These are phyloP conservation scores for Hycleus phaleratus DNA, from an alignment of 1,140 invertebrate species.

Conservation along the genomic window DNA sequence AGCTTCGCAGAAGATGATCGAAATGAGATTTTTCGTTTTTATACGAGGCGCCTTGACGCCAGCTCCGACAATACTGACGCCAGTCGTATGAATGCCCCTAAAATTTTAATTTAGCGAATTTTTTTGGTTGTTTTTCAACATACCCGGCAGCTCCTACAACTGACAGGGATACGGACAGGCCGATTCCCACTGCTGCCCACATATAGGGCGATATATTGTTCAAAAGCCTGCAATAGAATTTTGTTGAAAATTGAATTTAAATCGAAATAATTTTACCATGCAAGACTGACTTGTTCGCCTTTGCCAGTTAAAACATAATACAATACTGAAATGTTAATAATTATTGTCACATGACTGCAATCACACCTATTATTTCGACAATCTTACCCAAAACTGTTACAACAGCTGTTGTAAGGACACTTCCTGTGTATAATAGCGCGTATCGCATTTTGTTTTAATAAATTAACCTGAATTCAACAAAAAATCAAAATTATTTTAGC, in stretches of 20 bases:
- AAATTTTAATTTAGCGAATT: slow-evolving; percentile 15
- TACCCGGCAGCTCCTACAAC: slow-evolving; percentile 95
- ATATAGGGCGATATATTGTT: slow-evolving; percentile 80
- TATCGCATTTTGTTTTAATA: slow-evolving; percentile 8
- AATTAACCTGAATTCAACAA: not conserved
- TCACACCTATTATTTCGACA: not conserved
- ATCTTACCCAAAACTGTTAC: not conserved
- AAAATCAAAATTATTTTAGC: no score
- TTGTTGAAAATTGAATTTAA: not conserved
- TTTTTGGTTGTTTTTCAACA: slow-evolving; percentile 33
- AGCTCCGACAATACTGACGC: slow-evolving; percentile 91
- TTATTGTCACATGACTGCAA: not conserved
- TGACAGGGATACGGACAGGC: slow-evolving; percentile 85
- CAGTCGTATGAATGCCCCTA: slow-evolving; percentile 91
- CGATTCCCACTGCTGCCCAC: slow-evolving; percentile 90
- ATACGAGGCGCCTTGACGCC: slow-evolving; percentile 98
- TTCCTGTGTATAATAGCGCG: not conserved
- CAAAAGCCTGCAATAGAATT: not conserved
- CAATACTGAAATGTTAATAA: slow-evolving; percentile 18
- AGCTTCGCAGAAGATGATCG: slow-evolving; percentile 91
- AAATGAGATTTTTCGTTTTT: slow-evolving; percentile 98
- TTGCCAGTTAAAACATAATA: slow-evolving; percentile 33
- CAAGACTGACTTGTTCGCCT: slow-evolving; percentile 32
- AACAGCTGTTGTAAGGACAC: not conserved
- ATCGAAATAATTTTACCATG: slow-evolving; percentile 17